Percentiles rank a stretch among this genome's conserved stretches.
Conservation (phyloP, 2,797 vertebrate species). For the Protonibea diacanthus region DNA sequence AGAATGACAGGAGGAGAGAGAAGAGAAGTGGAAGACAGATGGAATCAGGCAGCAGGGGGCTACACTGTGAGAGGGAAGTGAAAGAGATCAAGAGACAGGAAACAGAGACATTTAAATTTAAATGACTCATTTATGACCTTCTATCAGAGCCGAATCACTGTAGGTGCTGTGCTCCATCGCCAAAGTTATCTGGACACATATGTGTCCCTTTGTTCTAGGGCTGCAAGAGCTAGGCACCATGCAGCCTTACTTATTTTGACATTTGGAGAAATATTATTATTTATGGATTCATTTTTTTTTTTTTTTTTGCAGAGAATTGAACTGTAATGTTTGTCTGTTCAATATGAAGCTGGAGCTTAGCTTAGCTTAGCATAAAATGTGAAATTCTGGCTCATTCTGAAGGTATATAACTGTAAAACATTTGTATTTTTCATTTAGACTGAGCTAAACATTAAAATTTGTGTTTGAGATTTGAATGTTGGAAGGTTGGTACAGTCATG, state of each 20-base stretch:
- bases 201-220: not conserved
- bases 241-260: not conserved
- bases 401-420: not conserved
- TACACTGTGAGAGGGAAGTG: not conserved
- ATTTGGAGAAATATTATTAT: not conserved
- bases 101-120: constrained; percentile 36
- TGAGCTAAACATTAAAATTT: no score
- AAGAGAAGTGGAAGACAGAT: constrained; percentile 47
- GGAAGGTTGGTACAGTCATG: no score
- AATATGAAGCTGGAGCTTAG: not conserved
- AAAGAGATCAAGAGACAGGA: constrained; percentile 33
- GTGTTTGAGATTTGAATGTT: no score
- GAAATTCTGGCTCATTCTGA: not conserved
- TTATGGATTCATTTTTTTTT: not conserved
- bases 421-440: no score
- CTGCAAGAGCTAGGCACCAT: not conserved
- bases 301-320: not conserved
- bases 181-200: constrained; percentile 2
- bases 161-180: not conserved
- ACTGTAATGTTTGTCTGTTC: not conserved
- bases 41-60: constrained; percentile 42
- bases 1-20: constrained; percentile 42
- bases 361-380: not conserved
- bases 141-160: constrained; percentile 15
- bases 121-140: constrained; percentile 31